A percentile compares a stretch with the other conserved stretches of the same genome.
These are phyloP conservation scores for Manis javanica DNA, from an alignment of 2,797 vertebrate genomes.

Conservation along the genomic window DNA sequence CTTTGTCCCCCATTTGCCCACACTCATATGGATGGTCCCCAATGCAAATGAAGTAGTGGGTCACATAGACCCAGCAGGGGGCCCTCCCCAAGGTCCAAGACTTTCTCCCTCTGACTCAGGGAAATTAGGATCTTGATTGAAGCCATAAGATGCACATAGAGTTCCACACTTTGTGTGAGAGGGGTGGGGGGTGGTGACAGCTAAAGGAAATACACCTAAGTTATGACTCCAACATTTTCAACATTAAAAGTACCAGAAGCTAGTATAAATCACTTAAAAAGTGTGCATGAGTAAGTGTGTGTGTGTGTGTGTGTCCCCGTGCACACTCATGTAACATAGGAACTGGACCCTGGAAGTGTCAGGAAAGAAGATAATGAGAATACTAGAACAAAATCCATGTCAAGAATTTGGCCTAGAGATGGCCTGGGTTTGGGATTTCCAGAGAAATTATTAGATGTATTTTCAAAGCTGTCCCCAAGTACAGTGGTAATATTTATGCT, in stretches of 20 bases:
- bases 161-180: no score
- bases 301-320: not conserved
- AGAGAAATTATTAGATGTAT: not conserved
- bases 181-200: not conserved
- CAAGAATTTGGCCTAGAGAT: not conserved
- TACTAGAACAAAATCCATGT: not conserved
- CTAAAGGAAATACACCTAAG: not conserved
- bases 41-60: not conserved
- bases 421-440: not conserved
- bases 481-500: not conserved
- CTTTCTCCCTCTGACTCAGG: not conserved
- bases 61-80: not conserved
- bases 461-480: conserved; percentile 8
- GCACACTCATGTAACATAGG: not conserved
- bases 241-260: not conserved
- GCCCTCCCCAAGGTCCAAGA: not conserved
- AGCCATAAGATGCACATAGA: not conserved
- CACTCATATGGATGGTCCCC: not conserved
- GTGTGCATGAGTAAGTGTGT: not conserved
- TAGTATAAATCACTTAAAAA: not conserved
- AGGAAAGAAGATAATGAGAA: not conserved
- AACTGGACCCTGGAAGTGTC: not conserved
- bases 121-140: not conserved
- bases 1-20: not conserved
- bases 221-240: not conserved